Base-by-base conservation (phyloP, 2,888 invertebrate genomes). In the Pyrrhosoma nymphula region DNA sequence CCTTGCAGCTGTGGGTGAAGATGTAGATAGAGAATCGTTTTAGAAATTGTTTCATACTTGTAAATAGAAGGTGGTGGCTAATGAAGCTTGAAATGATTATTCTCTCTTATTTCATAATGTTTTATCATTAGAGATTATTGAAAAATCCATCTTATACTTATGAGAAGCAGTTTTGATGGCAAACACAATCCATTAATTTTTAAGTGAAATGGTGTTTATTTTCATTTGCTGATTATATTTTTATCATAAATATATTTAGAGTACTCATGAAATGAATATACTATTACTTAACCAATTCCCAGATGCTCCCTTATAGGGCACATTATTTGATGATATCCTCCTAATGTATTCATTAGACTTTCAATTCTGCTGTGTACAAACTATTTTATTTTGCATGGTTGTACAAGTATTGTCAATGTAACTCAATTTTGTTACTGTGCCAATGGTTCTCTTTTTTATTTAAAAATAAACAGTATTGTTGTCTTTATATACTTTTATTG, bases 301-400 rank as follows among this genome's bases (percentile, higher is more conserved):
- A 26, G 93, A 93, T 93, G 47, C 69, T 91, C 93, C 93, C 47
- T 4, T 56, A 69, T 93, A 63, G 39, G 69, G 93, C 47, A 39
- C 93, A 91, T 63, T 91, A 23, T 63, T 47, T 69, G 39, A 89
- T 56, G 55, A 69, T 69, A 63, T 69, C 63, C 93, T 69, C 69
- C 69, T 39, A 93, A 69, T 63, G 63, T 69, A 89, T 47, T 56
- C 14, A 89, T 89, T 55, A 89, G 35, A 30, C 39, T 69, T 69
- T 93, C 63, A 30, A 63, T 63, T 93, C 69, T 30, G 26, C 39
- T 14, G 47, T 93, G 93, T 47, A 69, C 35, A 63, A 39, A 93
- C 56, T 82, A 82, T 89, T 89, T 93, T 93, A 69, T 93, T 93
- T 93, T 93, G 93, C 93, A 93, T 93, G 93, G 47, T 69, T 93